Percentiles rank a stretch among this genome's conserved stretches.
These are phyloP conservation scores for Rhyacophila evoluta DNA, from an alignment of 2,888 invertebrate species.

Conservation along the genomic window DNA sequence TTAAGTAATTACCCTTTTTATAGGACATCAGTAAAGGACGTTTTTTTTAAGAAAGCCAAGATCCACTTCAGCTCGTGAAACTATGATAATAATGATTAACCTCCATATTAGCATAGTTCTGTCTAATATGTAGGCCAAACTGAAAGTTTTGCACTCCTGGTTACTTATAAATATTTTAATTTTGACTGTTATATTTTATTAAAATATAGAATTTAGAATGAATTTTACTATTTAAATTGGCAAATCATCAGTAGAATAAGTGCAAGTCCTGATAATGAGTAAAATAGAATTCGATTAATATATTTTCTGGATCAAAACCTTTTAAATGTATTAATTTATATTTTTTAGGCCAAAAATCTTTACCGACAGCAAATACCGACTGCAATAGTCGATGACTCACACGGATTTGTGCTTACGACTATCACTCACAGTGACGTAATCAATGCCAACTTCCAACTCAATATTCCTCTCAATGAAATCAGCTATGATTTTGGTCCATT, in stretches of 20 bases:
- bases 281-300: too few species aligned
- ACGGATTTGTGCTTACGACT: slow-evolving; percentile 75
- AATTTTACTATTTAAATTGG: too few species aligned
- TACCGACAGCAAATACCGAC: slow-evolving; percentile 77
- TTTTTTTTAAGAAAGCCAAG: neutral
- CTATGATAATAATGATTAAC: neutral
- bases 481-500: slow-evolving; percentile 68
- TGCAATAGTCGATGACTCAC: slow-evolving; percentile 69
- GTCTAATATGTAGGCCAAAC: too few species aligned
- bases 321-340: too few species aligned
- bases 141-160: too few species aligned
- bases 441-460: slow-evolving; percentile 66
- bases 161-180: too few species aligned
- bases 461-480: slow-evolving; percentile 72
- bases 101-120: neutral
- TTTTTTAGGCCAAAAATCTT: slow-evolving; percentile 57
- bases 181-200: too few species aligned
- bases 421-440: slow-evolving; percentile 38
- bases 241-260: too few species aligned
- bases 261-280: too few species aligned
- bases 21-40: neutral
- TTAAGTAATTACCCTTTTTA: neutral
- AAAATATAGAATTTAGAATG: too few species aligned
- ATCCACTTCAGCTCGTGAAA: too few species aligned
- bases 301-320: too few species aligned